Evolutionary conservation across 1,140 invertebrate genomes (phyloP), one percentile per base, ranked within the genome.

Genomic region (Brachionus koreanus): DNA sequence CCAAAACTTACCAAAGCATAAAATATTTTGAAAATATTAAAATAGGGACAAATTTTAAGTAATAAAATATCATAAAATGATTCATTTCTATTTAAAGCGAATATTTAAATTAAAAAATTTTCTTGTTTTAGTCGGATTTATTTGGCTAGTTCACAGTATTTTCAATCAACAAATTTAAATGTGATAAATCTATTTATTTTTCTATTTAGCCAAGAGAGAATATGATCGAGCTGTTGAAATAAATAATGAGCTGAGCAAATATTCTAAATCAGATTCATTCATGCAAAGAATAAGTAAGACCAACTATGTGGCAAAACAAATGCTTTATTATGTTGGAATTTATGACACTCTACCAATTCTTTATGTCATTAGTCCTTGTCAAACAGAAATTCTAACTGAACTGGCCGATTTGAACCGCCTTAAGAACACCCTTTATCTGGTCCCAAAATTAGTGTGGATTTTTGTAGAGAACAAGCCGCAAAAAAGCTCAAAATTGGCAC

Each of bases 371-470:
- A 69, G 33, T 0, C 37, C 16, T 23, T 69, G 65, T 33, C 37
- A 16, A 7, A 39, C 19, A 39, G 65, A 69, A 39, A 69, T 5
- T 9, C 12, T 39, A 69, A 69, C 65, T 2, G 35, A 69, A 39
- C 12, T 49, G 19, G 69, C 69, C 19, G 42, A 74, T 23, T 25
- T 74, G 25, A 74, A 74, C 43, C 69, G 69, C 3, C 19, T 74
- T 1, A 74, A 74, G 43, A 74, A 74, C n/a, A 74, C 69, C 12
- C 25, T 74, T 10, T 23, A 25, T 35, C 5, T 46, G 19, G 19
- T 74, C 12, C 69, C 69, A 3, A 74, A 74, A 46, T 25, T 74
- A 12, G 39, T 46, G 7, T 74, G 69, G 69, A 74, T 74, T 74
- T 16, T 74, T 13, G 69, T 74, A 25, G 69, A 74, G 43, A 46